Base-by-base conservation (phyloP, 30 jellyfish, hydroid and myxozoan genomes). In the Aurelia sp. region DNA sequence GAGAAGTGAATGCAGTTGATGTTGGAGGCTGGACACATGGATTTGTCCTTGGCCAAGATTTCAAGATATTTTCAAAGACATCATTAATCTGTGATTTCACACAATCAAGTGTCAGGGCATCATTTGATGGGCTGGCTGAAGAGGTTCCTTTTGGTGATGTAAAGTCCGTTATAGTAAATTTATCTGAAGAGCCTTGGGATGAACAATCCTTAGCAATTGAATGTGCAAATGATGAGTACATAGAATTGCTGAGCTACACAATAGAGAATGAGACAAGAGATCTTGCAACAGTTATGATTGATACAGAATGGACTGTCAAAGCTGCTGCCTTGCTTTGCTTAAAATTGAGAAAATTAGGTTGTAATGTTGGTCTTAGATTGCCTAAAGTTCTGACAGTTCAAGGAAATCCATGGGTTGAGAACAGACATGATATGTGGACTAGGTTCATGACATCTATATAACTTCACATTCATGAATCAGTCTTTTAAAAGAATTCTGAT, bases 271-370 rank as follows among this genome's bases (percentile, higher is more conserved):
- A 73, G 19, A 17, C 40, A 37, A 65, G 98, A 27, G 98, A 91
- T 31, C 76, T 91, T 9, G 96, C 96, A 18, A 53, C 53, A 73
- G 58, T 91, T 15, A 91, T 91, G 87, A 79, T 91, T 15, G 94
- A 91, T 27, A 91, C 98, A 7, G 98, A 91, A 71, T 91, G 98
- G 98, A 50, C 82, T 30, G 90, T 91, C 83, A 91, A 91, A 67
- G 87, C 94, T 51, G 96, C 96, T 12, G 98, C 96, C 4, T 60
- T 85, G 69, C 69, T 91, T 37, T 91, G 98, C 53, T 41, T 91
- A 13, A 73, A 91, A n/a, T 21, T 86, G 17, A 91, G 81, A 47
- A 72, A 58, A 30, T 37, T 47, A 13, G 96, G 98, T 13, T 59
- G 74, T 59, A 47, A 48, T 21, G 94, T 84, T 21, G 76, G 71